A percentile compares a stretch with the other conserved stretches of the same genome.
Conservation (phyloP, 64 coral and sea anemone genomes). For the Montipora capricornis region DNA sequence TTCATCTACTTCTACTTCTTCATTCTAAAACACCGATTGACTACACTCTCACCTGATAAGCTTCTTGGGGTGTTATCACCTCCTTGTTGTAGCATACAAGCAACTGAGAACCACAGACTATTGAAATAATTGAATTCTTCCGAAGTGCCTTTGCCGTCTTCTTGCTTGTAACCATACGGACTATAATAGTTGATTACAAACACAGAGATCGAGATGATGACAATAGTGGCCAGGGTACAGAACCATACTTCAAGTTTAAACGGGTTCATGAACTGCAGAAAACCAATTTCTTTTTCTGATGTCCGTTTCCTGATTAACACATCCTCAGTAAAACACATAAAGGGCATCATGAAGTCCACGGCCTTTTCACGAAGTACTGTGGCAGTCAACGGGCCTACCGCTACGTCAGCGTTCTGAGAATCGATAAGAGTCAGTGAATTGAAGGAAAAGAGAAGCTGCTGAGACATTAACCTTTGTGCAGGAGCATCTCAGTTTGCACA, state of each 20-base stretch:
- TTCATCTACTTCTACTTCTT: no score
- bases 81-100: slow-evolving; percentile 86
- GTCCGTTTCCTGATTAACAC: slow-evolving; percentile 43
- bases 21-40: no score
- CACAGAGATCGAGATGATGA: slow-evolving; percentile 44
- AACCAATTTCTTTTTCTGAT: slow-evolving; percentile 23
- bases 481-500: no score
- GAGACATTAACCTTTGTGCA: no score
- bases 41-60: slow-evolving; percentile 54
- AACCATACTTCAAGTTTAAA: slow-evolving; percentile 70
- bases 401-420: slow-evolving; percentile 62
- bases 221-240: slow-evolving; percentile 33
- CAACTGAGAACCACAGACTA: slow-evolving; percentile 81
- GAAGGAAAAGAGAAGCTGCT: no score
- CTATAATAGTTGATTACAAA: slow-evolving; percentile 69
- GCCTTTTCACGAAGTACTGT: slow-evolving; percentile 64
- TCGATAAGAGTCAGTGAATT: no score
- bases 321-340: slow-evolving; percentile 74
- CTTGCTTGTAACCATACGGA: slow-evolving; percentile 70
- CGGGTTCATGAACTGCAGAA: slow-evolving; percentile 72
- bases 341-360: slow-evolving; percentile 69
- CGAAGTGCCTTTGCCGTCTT: slow-evolving; percentile 31
- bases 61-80: slow-evolving; percentile 60
- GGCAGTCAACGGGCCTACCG: slow-evolving; percentile 54
- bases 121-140: slow-evolving; percentile 73